These are phyloP conservation scores for Tupaia tana DNA, from an alignment of 2,113 vertebrate species.

Conservation along the genomic window DNA sequence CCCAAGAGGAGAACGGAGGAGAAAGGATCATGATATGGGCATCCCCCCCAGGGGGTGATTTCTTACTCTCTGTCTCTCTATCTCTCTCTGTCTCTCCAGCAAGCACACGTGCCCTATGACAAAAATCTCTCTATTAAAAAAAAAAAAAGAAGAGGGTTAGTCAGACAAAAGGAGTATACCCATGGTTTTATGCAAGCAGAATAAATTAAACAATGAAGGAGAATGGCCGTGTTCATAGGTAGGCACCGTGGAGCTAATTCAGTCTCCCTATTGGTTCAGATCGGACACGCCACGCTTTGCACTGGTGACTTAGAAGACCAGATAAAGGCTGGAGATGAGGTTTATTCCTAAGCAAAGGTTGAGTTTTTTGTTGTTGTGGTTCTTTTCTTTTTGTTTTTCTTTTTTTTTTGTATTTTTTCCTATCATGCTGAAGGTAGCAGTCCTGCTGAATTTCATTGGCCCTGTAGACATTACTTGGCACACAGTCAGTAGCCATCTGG, in stretches of 20 bases:
- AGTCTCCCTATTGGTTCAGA: not conserved
- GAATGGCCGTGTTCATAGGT: not conserved
- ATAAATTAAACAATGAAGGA: not conserved
- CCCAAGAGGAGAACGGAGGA: no score
- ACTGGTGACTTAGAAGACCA: not conserved
- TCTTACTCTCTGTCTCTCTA: no score
- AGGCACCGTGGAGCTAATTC: not conserved
- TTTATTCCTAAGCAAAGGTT: not conserved
- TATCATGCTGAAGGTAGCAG: not conserved
- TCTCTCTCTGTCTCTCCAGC: no score
- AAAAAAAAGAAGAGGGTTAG: not conserved
- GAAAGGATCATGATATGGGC: no score
- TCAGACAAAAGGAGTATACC: not conserved
- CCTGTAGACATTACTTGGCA: slow-evolving; percentile 1
- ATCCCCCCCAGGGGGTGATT: no score
- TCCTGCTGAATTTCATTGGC: slow-evolving; percentile 31
- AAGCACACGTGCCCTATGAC: no score
- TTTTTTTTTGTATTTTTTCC: not conserved
- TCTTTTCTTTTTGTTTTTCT: no score
- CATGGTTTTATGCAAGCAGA: not conserved
- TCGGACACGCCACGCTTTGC: not conserved
- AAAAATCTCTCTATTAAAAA: no score
- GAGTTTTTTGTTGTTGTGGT: no score
- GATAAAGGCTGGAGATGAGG: not conserved
- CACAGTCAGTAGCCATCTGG: not conserved